Percentiles rank a stretch among this genome's conserved stretches.
phyloP scores from a whole-genome alignment of 2,113 vertebrate species.

The Lasiurus borealis region DNA sequence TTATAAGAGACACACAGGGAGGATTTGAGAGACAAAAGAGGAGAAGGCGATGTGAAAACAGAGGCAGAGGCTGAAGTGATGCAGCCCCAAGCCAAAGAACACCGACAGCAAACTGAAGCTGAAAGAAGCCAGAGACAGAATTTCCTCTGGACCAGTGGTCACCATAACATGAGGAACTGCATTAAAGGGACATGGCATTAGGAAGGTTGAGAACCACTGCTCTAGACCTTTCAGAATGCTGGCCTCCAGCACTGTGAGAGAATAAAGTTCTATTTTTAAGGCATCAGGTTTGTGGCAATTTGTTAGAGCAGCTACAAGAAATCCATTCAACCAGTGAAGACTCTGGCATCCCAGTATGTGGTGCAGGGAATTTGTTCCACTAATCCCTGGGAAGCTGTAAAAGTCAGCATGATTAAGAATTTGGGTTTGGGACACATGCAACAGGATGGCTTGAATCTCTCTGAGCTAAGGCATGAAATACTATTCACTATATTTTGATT shows the following conservation, averaged over 20 bases:
- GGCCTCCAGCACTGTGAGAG: neutral
- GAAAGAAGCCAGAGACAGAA: neutral
- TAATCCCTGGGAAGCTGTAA: neutral
- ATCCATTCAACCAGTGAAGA: slow-evolving; percentile 30
- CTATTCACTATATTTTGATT: neutral
- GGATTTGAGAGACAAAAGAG: neutral
- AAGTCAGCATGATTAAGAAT: neutral
- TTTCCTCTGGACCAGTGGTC: neutral
- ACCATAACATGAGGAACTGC: too few relatives aligned
- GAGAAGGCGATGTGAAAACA: neutral
- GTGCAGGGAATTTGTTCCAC: neutral
- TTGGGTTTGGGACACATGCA: neutral
- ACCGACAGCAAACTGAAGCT: neutral
- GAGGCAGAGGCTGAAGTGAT: neutral
- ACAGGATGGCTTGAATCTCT: neutral
- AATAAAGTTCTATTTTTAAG: neutral
- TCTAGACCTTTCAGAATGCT: neutral
- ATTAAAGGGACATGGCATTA: too few relatives aligned
- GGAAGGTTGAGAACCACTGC: too few relatives aligned
- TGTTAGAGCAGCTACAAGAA: slow-evolving; percentile 7
- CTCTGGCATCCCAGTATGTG: neutral
- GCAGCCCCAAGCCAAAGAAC: neutral
- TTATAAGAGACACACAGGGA: neutral
- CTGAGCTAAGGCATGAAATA: neutral
- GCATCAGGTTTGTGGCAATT: neutral